These are phyloP conservation scores for Acanthococcus lagerstroemiae DNA, from an alignment of 2,888 invertebrate species.

Conservation along the genomic window DNA sequence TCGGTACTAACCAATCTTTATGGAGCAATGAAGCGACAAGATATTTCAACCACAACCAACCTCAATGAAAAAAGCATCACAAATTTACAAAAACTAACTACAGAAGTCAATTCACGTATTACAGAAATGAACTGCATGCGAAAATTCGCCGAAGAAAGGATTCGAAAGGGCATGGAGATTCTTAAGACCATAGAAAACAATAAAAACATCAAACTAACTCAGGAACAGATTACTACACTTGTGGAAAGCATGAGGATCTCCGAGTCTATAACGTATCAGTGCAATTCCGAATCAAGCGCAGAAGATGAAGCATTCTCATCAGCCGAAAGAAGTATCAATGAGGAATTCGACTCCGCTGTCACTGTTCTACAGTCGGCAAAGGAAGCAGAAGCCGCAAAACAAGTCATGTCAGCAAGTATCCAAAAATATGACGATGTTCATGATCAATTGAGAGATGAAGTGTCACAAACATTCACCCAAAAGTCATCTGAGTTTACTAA, in stretches of 20 bases:
- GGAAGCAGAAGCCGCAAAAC: neutral
- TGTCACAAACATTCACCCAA: neutral
- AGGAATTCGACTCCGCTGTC: neutral
- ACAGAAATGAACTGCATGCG: neutral
- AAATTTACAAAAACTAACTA: neutral
- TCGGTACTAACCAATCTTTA: too few relatives aligned
- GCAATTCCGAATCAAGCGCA: neutral
- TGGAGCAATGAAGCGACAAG: too few relatives aligned
- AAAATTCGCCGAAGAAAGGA: neutral
- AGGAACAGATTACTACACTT: neutral
- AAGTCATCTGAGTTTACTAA: neutral
- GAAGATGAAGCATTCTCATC: neutral
- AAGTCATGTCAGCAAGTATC: neutral
- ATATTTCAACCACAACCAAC: too few relatives aligned
- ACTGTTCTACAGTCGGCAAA: neutral
- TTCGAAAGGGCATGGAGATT: constrained; percentile 31
- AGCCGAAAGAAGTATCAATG: neutral
- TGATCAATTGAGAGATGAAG: neutral
- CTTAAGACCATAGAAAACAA: constrained; percentile 19
- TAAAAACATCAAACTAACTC: neutral
- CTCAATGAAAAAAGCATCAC: neutral
- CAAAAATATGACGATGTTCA: neutral
- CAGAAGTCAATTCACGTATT: neutral
- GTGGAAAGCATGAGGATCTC: neutral
- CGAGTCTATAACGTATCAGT: too few relatives aligned